Percentiles rank a stretch among this genome's conserved stretches.
Conservation (phyloP, 2,888 invertebrate species). For the Nezara viridula region DNA sequence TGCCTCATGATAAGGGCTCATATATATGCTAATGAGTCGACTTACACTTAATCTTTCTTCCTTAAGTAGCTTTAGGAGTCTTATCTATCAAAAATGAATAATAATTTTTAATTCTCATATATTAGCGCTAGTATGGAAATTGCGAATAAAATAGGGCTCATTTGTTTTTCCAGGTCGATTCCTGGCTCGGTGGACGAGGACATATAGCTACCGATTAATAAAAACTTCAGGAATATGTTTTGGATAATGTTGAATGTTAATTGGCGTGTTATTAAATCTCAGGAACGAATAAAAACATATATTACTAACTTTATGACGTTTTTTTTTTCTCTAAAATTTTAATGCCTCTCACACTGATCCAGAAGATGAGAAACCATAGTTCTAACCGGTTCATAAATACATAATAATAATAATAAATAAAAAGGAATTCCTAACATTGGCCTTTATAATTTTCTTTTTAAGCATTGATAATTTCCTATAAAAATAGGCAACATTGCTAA, state of each 20-base stretch:
- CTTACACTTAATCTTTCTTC: conserved; percentile 27
- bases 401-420: no score
- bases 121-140: conserved; percentile 1
- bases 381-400: no score
- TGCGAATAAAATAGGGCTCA: not conserved
- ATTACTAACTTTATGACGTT: not conserved
- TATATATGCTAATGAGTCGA: conserved; percentile 39
- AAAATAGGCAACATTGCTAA: no score
- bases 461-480: no score
- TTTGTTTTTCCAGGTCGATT: conserved; percentile 1
- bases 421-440: no score
- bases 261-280: not conserved
- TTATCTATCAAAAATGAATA: conserved; percentile 49
- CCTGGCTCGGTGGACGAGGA: not conserved
- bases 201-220: conserved; percentile 8
- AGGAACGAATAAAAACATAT: not conserved
- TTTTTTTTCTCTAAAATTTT: not conserved
- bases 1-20: conserved; percentile 20
- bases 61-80: conserved; percentile 42
- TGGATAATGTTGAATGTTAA: not conserved
- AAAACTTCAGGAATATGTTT: not conserved
- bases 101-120: conserved; percentile 26
- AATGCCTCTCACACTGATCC: no score
- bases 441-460: no score
- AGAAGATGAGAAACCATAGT: no score